phyloP scores from a whole-genome alignment of 2,797 vertebrate genomes.

The Tenualosa ilisha region DNA sequence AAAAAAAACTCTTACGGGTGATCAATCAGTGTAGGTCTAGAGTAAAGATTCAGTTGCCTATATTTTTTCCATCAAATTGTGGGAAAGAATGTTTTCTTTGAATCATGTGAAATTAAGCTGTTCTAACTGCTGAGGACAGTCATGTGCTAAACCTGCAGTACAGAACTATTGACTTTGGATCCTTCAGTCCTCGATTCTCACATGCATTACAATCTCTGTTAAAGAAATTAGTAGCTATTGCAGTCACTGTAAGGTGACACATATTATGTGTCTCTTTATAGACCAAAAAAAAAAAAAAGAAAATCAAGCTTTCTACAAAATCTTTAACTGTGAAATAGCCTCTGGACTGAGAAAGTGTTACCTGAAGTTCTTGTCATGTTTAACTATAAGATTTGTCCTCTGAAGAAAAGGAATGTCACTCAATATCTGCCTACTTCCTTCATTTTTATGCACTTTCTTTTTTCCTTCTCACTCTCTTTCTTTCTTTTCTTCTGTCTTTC shows the following conservation, averaged over 20 bases:
- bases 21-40: not conserved
- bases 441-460: conserved; percentile 48
- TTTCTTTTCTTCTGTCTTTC: conserved; percentile 20
- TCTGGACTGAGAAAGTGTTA: not conserved
- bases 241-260: conserved; percentile 44
- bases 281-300: conserved; percentile 19
- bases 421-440: conserved; percentile 58
- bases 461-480: conserved; percentile 28
- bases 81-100: not conserved
- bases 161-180: conserved; percentile 56
- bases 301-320: not conserved
- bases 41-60: not conserved
- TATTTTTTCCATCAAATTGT: not conserved
- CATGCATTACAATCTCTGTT: conserved; percentile 48
- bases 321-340: conserved; percentile 2
- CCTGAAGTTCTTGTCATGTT: conserved; percentile 27
- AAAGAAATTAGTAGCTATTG: conserved; percentile 52
- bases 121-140: conserved; percentile 19
- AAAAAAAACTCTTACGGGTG: too few species aligned
- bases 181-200: conserved; percentile 35
- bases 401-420: conserved; percentile 53
- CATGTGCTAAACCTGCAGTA: conserved; percentile 8
- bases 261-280: not conserved
- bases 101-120: conserved; percentile 9
- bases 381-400: conserved; percentile 54